phyloP scores from a whole-genome alignment of 1,140 invertebrate species.

The Frieseomelitta varia region DNA sequence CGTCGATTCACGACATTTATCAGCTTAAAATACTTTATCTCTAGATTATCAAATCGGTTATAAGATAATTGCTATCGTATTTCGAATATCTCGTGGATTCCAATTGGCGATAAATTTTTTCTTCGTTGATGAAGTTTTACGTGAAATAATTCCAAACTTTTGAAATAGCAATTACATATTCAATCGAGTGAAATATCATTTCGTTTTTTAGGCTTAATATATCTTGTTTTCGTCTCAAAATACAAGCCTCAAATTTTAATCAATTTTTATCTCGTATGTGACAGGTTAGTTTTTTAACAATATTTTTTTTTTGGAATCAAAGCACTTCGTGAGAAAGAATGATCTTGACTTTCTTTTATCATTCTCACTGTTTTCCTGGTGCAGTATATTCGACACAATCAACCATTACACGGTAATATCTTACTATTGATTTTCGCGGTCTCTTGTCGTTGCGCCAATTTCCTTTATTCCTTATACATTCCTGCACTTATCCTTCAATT shows the following conservation, averaged over 20 bases:
- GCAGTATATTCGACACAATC: slow-evolving; percentile 65
- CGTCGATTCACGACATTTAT: background rate
- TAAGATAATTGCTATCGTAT: slow-evolving; percentile 25
- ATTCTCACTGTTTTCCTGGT: background rate
- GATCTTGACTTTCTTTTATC: background rate
- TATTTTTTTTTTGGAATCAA: background rate
- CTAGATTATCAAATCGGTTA: slow-evolving; percentile 10
- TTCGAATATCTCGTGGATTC: background rate
- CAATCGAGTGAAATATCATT: background rate
- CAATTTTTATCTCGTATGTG: background rate
- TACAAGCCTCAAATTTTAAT: background rate
- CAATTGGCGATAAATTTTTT: background rate
- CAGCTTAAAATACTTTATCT: slow-evolving; percentile 13
- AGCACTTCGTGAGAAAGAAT: background rate
- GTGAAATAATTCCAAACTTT: background rate
- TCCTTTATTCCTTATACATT: slow-evolving; percentile 55
- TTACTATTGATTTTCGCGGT: slow-evolving; percentile 75
- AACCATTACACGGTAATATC: slow-evolving; percentile 63
- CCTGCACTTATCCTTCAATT: slow-evolving; percentile 16
- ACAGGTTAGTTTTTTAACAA: background rate
- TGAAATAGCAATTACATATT: background rate
- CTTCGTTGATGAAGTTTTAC: background rate
- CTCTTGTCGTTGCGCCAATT: slow-evolving; percentile 60
- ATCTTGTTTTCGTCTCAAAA: background rate
- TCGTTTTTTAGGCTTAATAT: background rate